Base-by-base conservation (phyloP, 2,888 invertebrate species). In the Diarsia dahlii region DNA sequence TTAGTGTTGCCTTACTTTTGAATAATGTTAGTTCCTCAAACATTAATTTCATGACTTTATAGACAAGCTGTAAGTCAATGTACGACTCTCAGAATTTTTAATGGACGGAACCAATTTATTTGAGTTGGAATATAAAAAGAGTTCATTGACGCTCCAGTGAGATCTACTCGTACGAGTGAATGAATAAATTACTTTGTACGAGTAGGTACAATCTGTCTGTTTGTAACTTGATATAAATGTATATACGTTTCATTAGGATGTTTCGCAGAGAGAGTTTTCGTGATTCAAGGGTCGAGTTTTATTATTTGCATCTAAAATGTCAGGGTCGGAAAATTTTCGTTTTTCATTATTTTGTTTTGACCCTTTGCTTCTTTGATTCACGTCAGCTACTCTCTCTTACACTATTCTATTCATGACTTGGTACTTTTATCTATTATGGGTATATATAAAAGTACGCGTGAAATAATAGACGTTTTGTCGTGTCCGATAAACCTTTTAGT, bases 151-250 rank as follows among this genome's bases (percentile, higher is more conserved):
- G 65, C 69, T 67, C 63, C 78, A 78, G 76, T 75, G 58, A 74
- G 45, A 62, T 72, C 60, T 67, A 60, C 39, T 6, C 39, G 39
- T 39, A 39, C 52, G 50, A 78, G 58, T 64, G 63, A 84, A 81
- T 82, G 70, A 78, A 86, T 75, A 86, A 80, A 84, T 84, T 81
- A 87, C 76, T 87, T 72, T 65, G 50, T 34, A 39, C 64, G 54
- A 76, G 54, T 76, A 65, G 46, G n/a, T 79, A 76, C 54, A 66
- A 74, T 79, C 18, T 62, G 45, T 65, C 45, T 56, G 52, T 56
- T 54, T 62, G 34, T 34, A 20, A 34, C 20, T 63, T 50, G 34
- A 63, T 50, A 50, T 74, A 60, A 23, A 63, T 63, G 13, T 63
- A 45, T n/a, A 9, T 60, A 10, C 56, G 64, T 64, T 58, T 60